Evolutionary conservation across 2,113 vertebrate species (phyloP).

Genomic region (Austrofundulus limnaeus): DNA sequence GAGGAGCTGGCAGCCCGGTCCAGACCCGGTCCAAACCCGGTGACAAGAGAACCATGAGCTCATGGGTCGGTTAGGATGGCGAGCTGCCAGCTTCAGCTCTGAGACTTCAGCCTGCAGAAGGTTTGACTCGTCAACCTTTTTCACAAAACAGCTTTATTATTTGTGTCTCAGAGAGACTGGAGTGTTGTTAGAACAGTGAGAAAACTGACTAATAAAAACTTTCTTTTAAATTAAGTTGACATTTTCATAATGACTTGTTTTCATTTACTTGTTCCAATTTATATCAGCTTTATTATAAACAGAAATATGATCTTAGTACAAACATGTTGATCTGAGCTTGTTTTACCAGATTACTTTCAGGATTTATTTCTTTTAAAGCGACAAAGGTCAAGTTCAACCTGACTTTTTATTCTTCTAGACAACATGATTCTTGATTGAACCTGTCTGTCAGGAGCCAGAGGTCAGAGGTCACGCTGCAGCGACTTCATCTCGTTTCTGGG

Average conservation of each 20-base stretch:
- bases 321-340: too few relatives aligned
- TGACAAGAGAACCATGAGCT: constrained; percentile 66
- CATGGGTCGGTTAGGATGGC: constrained; percentile 44
- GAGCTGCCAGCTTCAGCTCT: constrained; percentile 30
- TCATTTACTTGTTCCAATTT: background rate
- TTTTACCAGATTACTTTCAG: background rate
- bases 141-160: constrained; percentile 23
- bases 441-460: background rate
- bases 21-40: constrained; percentile 32
- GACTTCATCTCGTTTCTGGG: too few relatives aligned
- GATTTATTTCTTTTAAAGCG: constrained; percentile 6
- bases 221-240: background rate
- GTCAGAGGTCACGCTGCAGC: background rate
- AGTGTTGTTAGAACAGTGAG: too few relatives aligned
- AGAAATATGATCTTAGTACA: too few relatives aligned
- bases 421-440: constrained; percentile 1
- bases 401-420: constrained; percentile 12
- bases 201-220: constrained; percentile 8
- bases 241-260: background rate
- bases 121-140: constrained; percentile 28
- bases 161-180: constrained; percentile 21
- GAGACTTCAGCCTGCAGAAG: constrained; percentile 30
- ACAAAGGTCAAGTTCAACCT: constrained; percentile 3
- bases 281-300: too few relatives aligned
- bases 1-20: constrained; percentile 47